Conservation (phyloP, 2,113 vertebrate species). For the Puntigrus tetrazona region DNA sequence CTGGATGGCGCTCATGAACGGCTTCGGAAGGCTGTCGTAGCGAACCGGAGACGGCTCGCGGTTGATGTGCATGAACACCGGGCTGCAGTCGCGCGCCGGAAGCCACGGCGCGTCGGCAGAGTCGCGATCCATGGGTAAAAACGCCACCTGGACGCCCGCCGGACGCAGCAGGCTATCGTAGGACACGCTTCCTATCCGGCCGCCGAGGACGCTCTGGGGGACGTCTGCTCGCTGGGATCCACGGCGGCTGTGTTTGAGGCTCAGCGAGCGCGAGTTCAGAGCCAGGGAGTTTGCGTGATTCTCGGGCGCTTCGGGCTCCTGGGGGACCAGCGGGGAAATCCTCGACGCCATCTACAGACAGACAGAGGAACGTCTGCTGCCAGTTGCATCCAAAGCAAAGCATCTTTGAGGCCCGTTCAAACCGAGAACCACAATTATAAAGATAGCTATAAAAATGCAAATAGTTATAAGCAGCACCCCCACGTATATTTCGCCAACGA, state of each 20-base stretch:
- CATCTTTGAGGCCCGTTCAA: too few relatives aligned
- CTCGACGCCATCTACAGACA: constrained; percentile 63
- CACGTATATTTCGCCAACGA: too few relatives aligned
- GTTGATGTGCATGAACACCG: constrained; percentile 74
- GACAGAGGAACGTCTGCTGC: background rate
- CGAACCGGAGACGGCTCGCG: constrained; percentile 77
- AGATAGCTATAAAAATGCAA: too few relatives aligned
- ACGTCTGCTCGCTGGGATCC: background rate
- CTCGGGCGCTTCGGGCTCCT: constrained; percentile 68
- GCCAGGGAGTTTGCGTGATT: constrained; percentile 79
- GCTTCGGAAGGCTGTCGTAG: constrained; percentile 91
- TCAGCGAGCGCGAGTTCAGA: constrained; percentile 85
- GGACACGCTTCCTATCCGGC: constrained; percentile 85
- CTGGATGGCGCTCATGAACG: constrained; percentile 92
- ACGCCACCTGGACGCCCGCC: constrained; percentile 62
- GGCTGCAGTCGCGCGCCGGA: constrained; percentile 82
- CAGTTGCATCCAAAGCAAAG: too few relatives aligned
- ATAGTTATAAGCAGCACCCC: too few relatives aligned
- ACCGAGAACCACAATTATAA: too few relatives aligned
- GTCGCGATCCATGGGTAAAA: constrained; percentile 81
- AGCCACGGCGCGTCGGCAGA: constrained; percentile 74
- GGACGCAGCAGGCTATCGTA: constrained; percentile 88
- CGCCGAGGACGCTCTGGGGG: constrained; percentile 78
- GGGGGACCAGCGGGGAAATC: constrained; percentile 55
- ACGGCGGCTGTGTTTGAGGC: constrained; percentile 83